Evolutionary conservation across 2,113 vertebrate genomes (phyloP).

Genomic region (Zootoca vivipara): DNA sequence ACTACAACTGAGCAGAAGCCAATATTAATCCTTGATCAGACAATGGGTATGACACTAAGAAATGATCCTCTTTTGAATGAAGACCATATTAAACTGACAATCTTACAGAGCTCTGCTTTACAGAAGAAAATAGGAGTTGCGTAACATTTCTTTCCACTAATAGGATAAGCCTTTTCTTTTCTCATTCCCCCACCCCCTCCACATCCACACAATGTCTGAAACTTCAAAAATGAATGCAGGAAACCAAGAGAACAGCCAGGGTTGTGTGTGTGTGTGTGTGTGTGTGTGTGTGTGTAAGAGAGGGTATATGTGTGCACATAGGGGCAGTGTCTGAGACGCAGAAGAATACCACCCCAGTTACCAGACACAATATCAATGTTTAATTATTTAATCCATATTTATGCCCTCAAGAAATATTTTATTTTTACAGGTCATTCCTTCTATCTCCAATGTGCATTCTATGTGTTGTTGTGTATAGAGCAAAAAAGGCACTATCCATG

Average conservation of each 20-base stretch:
- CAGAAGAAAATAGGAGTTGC: background rate
- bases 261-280: background rate
- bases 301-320: background rate
- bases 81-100: background rate
- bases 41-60: slow-evolving; percentile 4
- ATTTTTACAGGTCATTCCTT: background rate
- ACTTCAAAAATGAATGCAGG: background rate
- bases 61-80: background rate
- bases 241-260: background rate
- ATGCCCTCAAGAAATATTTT: background rate
- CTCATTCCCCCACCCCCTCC: background rate
- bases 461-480: too few relatives aligned
- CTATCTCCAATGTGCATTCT: too few relatives aligned
- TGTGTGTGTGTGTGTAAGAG: background rate
- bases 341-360: too few relatives aligned
- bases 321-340: background rate
- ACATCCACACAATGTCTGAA: too few relatives aligned
- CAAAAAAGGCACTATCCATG: too few relatives aligned
- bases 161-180: background rate
- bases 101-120: background rate
- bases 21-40: background rate
- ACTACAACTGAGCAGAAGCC: slow-evolving; percentile 5
- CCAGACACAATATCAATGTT: background rate
- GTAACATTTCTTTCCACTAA: background rate
- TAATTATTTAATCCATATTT: background rate